These are phyloP conservation scores for Pemphigus obesinymphae DNA, from an alignment of 1,140 invertebrate species.

Conservation along the genomic window DNA sequence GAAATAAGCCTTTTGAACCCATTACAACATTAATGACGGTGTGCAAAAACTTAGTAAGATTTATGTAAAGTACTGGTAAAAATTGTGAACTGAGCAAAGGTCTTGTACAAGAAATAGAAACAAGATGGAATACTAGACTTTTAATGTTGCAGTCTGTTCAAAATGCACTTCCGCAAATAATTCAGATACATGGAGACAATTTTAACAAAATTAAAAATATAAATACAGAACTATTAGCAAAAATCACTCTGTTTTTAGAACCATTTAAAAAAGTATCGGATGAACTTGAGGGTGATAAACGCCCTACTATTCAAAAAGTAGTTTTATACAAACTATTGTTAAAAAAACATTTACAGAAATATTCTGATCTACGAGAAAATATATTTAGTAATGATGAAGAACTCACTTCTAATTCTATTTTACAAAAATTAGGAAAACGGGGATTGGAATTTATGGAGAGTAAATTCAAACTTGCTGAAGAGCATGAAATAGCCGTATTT, in stretches of 20 bases:
- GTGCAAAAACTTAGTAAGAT: neutral
- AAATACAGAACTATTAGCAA: neutral
- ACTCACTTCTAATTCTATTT: neutral
- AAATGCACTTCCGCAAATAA: neutral
- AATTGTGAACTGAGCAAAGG: neutral
- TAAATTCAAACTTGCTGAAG: neutral
- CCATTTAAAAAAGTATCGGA: neutral
- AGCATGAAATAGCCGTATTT: conserved; percentile 5
- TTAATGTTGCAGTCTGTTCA: neutral
- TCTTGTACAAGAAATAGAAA: neutral
- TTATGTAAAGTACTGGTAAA: neutral
- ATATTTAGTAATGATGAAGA: neutral
- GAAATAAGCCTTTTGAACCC: neutral
- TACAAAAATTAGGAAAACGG: neutral
- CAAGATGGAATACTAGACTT: neutral
- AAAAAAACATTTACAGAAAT: neutral
- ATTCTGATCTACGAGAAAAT: neutral
- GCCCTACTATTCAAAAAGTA: neutral
- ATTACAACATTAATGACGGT: neutral
- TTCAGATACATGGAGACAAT: neutral
- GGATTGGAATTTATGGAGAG: neutral
- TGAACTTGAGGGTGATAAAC: neutral
- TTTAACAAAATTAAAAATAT: neutral
- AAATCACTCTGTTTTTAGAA: neutral
- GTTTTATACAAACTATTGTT: neutral